Evolutionary conservation across 2,888 invertebrate genomes (phyloP).

Genomic region (Caenorhabditis sp.): DNA sequence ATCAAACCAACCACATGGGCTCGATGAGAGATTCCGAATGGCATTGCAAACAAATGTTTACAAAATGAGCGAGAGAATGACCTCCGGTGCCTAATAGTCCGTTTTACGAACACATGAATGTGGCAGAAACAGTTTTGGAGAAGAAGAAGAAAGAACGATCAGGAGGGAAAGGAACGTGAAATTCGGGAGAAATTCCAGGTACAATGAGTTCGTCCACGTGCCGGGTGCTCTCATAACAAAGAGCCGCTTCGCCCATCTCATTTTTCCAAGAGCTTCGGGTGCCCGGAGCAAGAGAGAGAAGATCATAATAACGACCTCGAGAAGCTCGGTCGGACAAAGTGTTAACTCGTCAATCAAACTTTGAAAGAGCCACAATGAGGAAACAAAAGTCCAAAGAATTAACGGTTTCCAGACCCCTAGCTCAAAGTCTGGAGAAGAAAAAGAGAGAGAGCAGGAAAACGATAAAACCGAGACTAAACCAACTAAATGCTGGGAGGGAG

Average conservation of each 20-base stretch:
- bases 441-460: neutral
- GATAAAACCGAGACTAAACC: neutral
- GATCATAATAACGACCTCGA: constrained; percentile 7
- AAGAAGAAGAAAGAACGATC: neutral
- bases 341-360: constrained; percentile 11
- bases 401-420: neutral
- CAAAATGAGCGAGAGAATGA: constrained; percentile 42
- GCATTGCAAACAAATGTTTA: constrained; percentile 11
- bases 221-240: neutral
- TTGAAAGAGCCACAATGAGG: constrained; percentile 83
- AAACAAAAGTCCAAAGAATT: constrained; percentile 87
- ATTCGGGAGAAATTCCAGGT: neutral
- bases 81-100: constrained; percentile 46
- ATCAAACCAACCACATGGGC: constrained; percentile 17
- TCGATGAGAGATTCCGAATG: neutral
- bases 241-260: constrained; percentile 10
- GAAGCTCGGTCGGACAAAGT: neutral
- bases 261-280: neutral
- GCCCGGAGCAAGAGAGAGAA: neutral
- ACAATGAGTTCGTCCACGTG: neutral
- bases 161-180: neutral
- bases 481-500: neutral
- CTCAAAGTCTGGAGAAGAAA: neutral
- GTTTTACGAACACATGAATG: constrained; percentile 22
- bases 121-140: neutral